Base-by-base conservation (phyloP, 1,140 invertebrate species). In the Scaptomyza pallida region DNA sequence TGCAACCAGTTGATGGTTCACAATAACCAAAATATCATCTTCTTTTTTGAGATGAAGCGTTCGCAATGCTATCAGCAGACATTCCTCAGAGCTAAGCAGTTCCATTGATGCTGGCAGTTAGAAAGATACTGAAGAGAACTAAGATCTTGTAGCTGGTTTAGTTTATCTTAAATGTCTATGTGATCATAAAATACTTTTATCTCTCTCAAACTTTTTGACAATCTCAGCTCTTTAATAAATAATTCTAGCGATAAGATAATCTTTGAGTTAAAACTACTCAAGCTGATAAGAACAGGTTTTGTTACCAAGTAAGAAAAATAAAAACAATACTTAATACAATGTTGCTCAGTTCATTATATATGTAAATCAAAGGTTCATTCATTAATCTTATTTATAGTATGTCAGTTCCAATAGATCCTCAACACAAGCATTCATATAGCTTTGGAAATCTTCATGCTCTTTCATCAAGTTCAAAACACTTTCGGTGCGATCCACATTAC, bases 391-490 rank as follows among this genome's bases (percentile, higher is more conserved):
- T 67, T 78, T 75, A 72, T 68, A 52, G 69, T 81, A 89, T 48
- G 89, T 78, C 47, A 82, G 60, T 17, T 77, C 67, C 45, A 91
- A 57, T 60, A 91, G 68, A 72, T 91, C 89, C 3, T 74, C 73
- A 10, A 89, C 50, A 62, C 83, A 91, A 10, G 82, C 80, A 47
- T 76, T 72, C 48, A 91, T 79, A 65, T 86, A 86, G 16, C 54
- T n/a, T 4, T 45, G n/a, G 17, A 76, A 91, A 5, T 73, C 68
- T 5, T 50, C 35, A 60, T 91, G 60, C 2, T 73, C 52, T 12
- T 45, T 10, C 52, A 91, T 74, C n/a, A 89, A 16, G 0, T 45
- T 70, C 1, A 86, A 26, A 0, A 91, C 54, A 9, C 71, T 64
- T 3, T 65, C 40, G 0, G 63, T 79, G 10, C 89, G 89, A 72